Base-by-base conservation (phyloP, 1,140 invertebrate species). In the Drosophila obscura region DNA sequence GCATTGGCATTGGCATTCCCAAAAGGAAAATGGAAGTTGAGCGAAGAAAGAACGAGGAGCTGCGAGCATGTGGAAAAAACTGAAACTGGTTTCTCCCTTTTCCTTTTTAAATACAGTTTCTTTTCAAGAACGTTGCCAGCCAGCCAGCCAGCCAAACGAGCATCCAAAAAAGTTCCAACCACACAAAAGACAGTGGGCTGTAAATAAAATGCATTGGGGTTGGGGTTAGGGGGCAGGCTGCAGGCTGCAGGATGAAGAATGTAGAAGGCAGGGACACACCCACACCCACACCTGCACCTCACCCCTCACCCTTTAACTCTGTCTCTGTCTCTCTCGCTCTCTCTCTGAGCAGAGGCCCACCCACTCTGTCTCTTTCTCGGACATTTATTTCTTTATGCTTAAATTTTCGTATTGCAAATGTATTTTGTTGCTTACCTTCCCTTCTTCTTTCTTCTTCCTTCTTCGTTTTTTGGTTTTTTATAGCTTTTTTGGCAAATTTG, bases 31-130 rank as follows among this genome's bases (percentile, higher is more conserved):
- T 74, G 81, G 77, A 74, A 85, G 77, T 80, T 68, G 65, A 59
- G 45, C 28, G 35, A 41, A 46, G 19, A 43, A 59, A 41, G 28
- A 41, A 58, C 43, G 22, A 41, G 35, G 11, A 39, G 11, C 31
- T 9, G 19, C 19, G 22, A 24, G 22, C 22, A 39, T 39, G 35
- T 39, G 35, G 35, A 39, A 24, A 87, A 74, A 82, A 76, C 78
- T 62, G 63, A 73, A 87, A 87, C 82, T 87, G 83, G 83, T 87
- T 87, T 87, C 79, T 87, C 82, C 82, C 82, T 87, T 87, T 87
- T 88, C 83, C 82, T 87, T 87, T 87, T 87, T 76, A 87, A 87
- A 82, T 88, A 87, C 82, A 87, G 82, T 87, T 87, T 78, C 67
- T 88, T 87, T 77, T 62, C 48, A 48, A 59, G 78, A 83, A 61